Conservation (phyloP, 1,140 invertebrate genomes). For the Ephestia elutella region DNA sequence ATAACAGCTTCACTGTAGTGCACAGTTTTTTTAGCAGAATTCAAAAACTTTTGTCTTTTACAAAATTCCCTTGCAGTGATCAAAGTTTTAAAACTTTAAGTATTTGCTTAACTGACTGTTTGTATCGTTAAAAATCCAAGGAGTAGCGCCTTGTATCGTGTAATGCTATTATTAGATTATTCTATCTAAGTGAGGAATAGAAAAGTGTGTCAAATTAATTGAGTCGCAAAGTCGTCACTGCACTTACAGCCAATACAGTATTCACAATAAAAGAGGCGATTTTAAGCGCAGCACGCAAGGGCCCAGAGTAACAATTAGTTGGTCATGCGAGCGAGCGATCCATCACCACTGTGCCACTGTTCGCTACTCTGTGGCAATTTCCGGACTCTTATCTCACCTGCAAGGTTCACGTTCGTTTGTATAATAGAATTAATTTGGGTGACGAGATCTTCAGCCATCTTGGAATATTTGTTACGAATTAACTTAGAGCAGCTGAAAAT, state of each 20-base stretch:
- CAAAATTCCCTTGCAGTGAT: too few relatives aligned
- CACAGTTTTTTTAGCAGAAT: too few relatives aligned
- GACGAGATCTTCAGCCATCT: conserved; percentile 2
- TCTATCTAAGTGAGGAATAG: too few relatives aligned
- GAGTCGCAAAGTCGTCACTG: neutral
- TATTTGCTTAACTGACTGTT: too few relatives aligned
- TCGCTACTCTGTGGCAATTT: conserved; percentile 65
- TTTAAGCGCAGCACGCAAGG: conserved; percentile 37
- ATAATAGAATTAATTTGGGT: conserved; percentile 63
- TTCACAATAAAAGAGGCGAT: conserved; percentile 9
- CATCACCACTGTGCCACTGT: conserved; percentile 57
- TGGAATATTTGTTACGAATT: neutral
- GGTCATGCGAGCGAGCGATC: conserved; percentile 65
- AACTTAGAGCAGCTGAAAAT: too few relatives aligned
- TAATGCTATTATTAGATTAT: too few relatives aligned
- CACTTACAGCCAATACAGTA: conserved; percentile 11
- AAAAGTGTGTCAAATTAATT: neutral
- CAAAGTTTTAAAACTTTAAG: too few relatives aligned
- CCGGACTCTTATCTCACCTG: conserved; percentile 64
- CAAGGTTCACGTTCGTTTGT: conserved; percentile 56
- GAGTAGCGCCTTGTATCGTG: too few relatives aligned
- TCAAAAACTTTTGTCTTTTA: too few relatives aligned
- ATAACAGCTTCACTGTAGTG: too few relatives aligned
- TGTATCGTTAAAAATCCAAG: too few relatives aligned
- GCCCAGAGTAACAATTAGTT: conserved; percentile 64